Evolutionary conservation across 2,888 invertebrate species (phyloP), one percentile per base, ranked within the genome.

Genomic region (Amorpha juglandis): DNA sequence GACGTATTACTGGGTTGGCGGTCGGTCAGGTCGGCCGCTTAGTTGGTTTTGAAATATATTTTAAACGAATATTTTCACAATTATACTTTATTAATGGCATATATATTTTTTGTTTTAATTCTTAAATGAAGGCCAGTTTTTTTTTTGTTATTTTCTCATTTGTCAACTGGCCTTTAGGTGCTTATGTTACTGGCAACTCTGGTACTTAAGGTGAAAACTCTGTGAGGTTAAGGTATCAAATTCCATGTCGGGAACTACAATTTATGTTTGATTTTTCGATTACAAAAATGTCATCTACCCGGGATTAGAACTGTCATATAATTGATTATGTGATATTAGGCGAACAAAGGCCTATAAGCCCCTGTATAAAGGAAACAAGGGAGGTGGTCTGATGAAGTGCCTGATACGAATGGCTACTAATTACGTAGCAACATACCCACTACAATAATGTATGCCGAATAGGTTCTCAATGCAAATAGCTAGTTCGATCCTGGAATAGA

Each of bases 401-500:
- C 58, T 42, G 42, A 58, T 58, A 58, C 58, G 58, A 51, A 63
- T 51, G 50, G 51, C 16, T 83, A 82, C 89, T 91, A 91, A 92
- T 92, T 91, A 91, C 83, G 87, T 86, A 55, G 55, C 55, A 42
- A 82, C 81, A 79, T 83, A 83, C 82, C 83, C 81, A 79, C 81
- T 77, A 79, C 82, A 83, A 86, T 91, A 90, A 92, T 91, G 83
- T 91, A 91, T 91, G 90, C 91, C 79, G 83, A 87, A 87, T 90
- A 81, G 87, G 87, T 88, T 85, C 86, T 87, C 86, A 87, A 92
- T 92, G 93, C 90, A 92, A 93, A 93, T 92, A 86, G 88, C 88
- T 87, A 90, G 91, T 91, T 91, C 92, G 91, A 90, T 91, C 83
- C 89, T 86, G 87, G 92, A 92, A 93, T 93, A 92, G 90, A 89